Evolutionary conservation across 2,888 invertebrate genomes (phyloP).

Genomic region (Pachymerium ferrugineum): DNA sequence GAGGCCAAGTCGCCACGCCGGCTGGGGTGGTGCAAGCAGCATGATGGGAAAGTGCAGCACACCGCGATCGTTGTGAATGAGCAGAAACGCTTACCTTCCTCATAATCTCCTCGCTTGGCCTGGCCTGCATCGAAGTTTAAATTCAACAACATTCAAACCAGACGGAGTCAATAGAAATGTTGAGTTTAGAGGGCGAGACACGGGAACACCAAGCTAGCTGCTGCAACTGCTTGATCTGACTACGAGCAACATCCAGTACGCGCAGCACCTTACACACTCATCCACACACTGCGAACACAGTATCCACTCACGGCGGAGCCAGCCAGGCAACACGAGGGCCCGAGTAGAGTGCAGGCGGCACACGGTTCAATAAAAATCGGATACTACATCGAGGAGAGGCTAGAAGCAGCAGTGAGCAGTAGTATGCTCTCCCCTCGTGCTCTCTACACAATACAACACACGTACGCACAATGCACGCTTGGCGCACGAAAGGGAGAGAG

Average conservation of each 20-base stretch:
- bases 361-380: slow-evolving; percentile 32
- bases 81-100: slow-evolving; percentile 33
- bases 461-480: not conserved
- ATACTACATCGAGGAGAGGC: slow-evolving; percentile 10
- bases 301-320: slow-evolving; percentile 30
- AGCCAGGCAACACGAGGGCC: slow-evolving; percentile 21
- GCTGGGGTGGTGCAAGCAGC: slow-evolving; percentile 23
- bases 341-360: slow-evolving; percentile 27
- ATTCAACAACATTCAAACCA: slow-evolving; percentile 30
- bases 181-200: slow-evolving; percentile 6
- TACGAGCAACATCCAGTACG: slow-evolving; percentile 23
- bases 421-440: slow-evolving; percentile 19
- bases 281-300: slow-evolving; percentile 17
- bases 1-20: slow-evolving; percentile 19
- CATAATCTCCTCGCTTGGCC: slow-evolving; percentile 37
- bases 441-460: slow-evolving; percentile 16
- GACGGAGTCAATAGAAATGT: not conserved
- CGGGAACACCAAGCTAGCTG: slow-evolving; percentile 24
- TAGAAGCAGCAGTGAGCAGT: not conserved
- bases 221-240: slow-evolving; percentile 21
- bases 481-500: not conserved
- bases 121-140: slow-evolving; percentile 34
- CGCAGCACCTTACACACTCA: slow-evolving; percentile 23
- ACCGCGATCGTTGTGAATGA: slow-evolving; percentile 20
- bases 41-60: not conserved